Evolutionary conservation across 2,113 vertebrate species (phyloP).

Genomic region (Nibea coibor): DNA sequence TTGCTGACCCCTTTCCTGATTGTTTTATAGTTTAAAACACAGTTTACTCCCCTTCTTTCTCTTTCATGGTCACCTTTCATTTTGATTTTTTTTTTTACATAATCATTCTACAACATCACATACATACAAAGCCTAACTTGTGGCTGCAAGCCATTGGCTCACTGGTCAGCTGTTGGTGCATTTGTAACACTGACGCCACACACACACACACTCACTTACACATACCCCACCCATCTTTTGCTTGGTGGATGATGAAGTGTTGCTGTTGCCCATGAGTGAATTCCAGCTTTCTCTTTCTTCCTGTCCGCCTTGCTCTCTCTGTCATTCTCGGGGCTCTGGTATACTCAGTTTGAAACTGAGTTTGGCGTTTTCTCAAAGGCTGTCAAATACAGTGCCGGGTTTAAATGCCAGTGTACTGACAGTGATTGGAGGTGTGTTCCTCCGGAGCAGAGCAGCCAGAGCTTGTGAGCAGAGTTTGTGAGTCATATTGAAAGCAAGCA

Average conservation of each 20-base stretch:
- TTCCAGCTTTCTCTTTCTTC: conserved; percentile 6
- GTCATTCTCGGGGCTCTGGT: conserved; percentile 21
- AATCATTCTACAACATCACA: no score
- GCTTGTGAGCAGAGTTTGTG: neutral
- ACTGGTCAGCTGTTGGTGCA: no score
- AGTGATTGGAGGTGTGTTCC: conserved; percentile 7
- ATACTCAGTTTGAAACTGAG: conserved; percentile 29
- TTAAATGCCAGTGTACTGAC: conserved; percentile 27
- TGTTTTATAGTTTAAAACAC: no score
- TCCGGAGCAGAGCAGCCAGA: neutral
- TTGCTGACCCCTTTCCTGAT: no score
- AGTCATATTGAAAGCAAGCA: neutral
- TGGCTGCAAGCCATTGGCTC: neutral
- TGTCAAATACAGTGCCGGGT: neutral
- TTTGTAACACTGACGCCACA: neutral
- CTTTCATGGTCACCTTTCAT: no score
- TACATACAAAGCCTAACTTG: no score
- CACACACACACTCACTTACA: neutral
- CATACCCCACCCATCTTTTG: neutral
- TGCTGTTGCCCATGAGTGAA: conserved; percentile 15
- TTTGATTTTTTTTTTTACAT: no score
- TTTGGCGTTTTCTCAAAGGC: conserved; percentile 24
- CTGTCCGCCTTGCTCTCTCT: neutral
- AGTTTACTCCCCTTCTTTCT: no score
- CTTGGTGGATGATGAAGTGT: conserved; percentile 46